A percentile compares a stretch with the other conserved stretches of the same genome.
Conservation (phyloP, 2,797 vertebrate genomes). For the Scolopax bukidnonensis region DNA sequence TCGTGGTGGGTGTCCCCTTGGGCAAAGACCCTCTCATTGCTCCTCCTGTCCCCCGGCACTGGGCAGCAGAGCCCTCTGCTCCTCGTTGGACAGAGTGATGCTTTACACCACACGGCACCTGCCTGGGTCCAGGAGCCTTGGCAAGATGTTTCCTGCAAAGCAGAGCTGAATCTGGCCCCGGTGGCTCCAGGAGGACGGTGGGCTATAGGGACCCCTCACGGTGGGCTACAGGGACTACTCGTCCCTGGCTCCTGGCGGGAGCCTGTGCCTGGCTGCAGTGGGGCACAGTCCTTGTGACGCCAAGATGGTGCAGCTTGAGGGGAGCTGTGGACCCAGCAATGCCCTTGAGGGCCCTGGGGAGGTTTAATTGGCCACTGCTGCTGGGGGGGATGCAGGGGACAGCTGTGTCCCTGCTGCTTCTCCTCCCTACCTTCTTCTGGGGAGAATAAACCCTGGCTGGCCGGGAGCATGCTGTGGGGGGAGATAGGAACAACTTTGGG, state of each 20-base stretch:
- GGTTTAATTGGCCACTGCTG: not conserved
- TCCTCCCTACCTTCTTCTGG: not conserved
- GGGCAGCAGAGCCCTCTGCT: not conserved
- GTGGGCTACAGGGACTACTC: not conserved
- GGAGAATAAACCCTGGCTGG: not conserved
- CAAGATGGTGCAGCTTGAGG: rapidly evolving
- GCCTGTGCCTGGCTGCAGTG: rapidly evolving
- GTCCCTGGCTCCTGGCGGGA: not conserved
- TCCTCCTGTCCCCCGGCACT: not conserved
- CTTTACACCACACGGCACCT: not conserved
- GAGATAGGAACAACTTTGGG: not conserved
- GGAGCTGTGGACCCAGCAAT: rapidly evolving
- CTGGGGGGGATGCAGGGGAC: rapidly evolving
- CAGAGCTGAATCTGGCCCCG: rapidly evolving
- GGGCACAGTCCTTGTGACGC: not conserved
- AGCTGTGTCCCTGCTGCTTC: not conserved
- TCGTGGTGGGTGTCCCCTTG: not conserved
- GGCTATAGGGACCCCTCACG: rapidly evolving
- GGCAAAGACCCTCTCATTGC: not conserved
- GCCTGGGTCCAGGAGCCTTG: rapidly evolving
- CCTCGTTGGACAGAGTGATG: rapidly evolving
- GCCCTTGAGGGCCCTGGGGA: not conserved
- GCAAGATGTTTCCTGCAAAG: not conserved
- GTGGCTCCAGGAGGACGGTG: not conserved
- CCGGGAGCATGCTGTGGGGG: rapidly evolving